phyloP scores from a whole-genome alignment of 1,140 invertebrate species.

The Andricus grossulariae region DNA sequence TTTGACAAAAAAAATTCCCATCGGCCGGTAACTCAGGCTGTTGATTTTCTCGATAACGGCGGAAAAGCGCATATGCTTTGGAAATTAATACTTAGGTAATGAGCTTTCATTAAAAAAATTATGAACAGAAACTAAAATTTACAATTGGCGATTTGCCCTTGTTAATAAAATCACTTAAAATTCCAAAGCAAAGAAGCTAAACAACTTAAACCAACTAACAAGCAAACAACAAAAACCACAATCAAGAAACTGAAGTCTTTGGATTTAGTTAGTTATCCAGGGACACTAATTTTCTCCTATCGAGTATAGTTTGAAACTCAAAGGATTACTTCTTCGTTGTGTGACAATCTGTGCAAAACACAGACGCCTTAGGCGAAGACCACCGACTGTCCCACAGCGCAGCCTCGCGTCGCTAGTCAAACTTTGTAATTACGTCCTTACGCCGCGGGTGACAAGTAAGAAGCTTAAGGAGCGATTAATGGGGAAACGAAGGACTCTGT shows the following conservation, averaged over 20 bases:
- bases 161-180: background rate
- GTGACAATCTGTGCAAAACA: constrained; percentile 3
- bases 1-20: too few relatives aligned
- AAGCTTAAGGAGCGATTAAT: background rate
- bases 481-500: background rate
- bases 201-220: background rate
- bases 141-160: too few relatives aligned
- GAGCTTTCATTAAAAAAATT: too few relatives aligned
- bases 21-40: too few relatives aligned
- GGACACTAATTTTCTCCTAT: background rate
- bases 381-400: constrained; percentile 14
- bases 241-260: background rate
- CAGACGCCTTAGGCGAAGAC: constrained; percentile 2
- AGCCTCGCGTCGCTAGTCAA: background rate
- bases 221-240: constrained; percentile 6
- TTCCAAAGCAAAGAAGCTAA: background rate
- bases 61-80: too few relatives aligned
- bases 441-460: constrained; percentile 1
- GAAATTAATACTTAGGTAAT: too few relatives aligned
- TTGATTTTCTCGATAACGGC: too few relatives aligned
- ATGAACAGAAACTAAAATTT: too few relatives aligned
- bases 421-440: constrained; percentile 23
- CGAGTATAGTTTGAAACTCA: constrained; percentile 6
- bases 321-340: constrained; percentile 12
- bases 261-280: background rate